Evolutionary conservation across 2,888 invertebrate species (phyloP).

Genomic region (Ophraella communa): DNA sequence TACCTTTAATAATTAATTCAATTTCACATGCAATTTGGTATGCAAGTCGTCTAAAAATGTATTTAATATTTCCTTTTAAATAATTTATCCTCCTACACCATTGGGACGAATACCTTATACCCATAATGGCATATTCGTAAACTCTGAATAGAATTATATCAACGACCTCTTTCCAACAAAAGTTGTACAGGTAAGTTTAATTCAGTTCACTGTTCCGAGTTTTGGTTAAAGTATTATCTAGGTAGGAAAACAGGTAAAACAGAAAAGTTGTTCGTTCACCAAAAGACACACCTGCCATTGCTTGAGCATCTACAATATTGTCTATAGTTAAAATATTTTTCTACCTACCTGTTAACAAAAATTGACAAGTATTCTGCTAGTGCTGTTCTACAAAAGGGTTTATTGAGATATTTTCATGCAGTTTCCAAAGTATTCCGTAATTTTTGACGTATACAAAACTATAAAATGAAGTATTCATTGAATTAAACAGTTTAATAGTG

Average conservation of each 20-base stretch:
- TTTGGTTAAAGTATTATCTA: neutral
- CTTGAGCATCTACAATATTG: no score
- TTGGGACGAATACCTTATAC: neutral
- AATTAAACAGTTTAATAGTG: no score
- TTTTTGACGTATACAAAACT: no score
- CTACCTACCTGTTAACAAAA: neutral
- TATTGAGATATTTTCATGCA: no score
- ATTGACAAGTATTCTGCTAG: no score
- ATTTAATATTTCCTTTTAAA: neutral
- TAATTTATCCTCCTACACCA: neutral
- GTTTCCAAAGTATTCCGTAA: no score
- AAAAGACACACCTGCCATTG: neutral
- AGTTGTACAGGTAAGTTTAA: constrained; percentile 13
- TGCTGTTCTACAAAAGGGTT: no score
- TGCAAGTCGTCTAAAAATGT: no score
- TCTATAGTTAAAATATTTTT: neutral
- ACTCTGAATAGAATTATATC: constrained; percentile 23
- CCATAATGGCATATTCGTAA: neutral
- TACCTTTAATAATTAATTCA: no score
- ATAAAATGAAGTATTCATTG: no score
- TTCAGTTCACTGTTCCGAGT: neutral
- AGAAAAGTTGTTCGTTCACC: neutral
- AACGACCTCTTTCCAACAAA: constrained; percentile 35
- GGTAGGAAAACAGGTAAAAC: constrained; percentile 3
- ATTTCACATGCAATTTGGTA: no score